Percentiles rank a stretch among this genome's conserved stretches.
These are phyloP conservation scores for Helicoverpa zea DNA, from an alignment of 1,140 invertebrate species.

Conservation along the genomic window DNA sequence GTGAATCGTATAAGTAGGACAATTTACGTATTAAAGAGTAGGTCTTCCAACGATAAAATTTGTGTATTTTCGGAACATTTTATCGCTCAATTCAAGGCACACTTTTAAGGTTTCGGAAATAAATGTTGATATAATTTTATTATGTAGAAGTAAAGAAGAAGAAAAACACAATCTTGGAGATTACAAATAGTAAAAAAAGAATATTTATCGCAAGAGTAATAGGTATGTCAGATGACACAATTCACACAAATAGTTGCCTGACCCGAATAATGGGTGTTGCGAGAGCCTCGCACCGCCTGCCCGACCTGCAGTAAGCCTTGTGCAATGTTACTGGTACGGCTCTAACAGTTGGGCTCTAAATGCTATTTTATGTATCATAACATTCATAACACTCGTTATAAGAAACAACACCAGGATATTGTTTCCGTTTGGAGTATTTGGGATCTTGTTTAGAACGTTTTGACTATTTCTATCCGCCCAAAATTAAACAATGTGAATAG, in stretches of 20 bases:
- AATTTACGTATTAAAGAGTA: too few relatives aligned
- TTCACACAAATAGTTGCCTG: slow-evolving; percentile 83
- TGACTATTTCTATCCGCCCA: too few relatives aligned
- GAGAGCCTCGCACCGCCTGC: slow-evolving; percentile 76
- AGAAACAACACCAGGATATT: too few relatives aligned
- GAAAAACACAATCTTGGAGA: slow-evolving; percentile 9
- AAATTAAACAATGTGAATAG: too few relatives aligned
- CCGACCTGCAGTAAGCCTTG: slow-evolving; percentile 80
- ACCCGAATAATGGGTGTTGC: slow-evolving; percentile 83
- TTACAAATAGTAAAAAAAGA: slow-evolving; percentile 29
- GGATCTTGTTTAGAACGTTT: not conserved
- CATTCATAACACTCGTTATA: too few relatives aligned
- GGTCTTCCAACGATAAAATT: too few relatives aligned
- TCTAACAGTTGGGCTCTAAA: slow-evolving; percentile 27
- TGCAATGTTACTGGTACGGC: slow-evolving; percentile 73
- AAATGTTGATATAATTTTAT: not conserved
- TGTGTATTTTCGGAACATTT: too few relatives aligned
- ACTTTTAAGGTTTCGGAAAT: too few relatives aligned
- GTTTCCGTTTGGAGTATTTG: not conserved
- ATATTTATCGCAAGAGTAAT: slow-evolving; percentile 69
- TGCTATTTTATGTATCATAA: not conserved
- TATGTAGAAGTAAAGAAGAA: not conserved
- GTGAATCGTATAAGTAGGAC: not conserved
- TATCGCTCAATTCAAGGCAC: too few relatives aligned
- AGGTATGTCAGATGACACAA: slow-evolving; percentile 84